Conservation (phyloP, 2,113 vertebrate species). For the Mesembrinibis cayennensis region DNA sequence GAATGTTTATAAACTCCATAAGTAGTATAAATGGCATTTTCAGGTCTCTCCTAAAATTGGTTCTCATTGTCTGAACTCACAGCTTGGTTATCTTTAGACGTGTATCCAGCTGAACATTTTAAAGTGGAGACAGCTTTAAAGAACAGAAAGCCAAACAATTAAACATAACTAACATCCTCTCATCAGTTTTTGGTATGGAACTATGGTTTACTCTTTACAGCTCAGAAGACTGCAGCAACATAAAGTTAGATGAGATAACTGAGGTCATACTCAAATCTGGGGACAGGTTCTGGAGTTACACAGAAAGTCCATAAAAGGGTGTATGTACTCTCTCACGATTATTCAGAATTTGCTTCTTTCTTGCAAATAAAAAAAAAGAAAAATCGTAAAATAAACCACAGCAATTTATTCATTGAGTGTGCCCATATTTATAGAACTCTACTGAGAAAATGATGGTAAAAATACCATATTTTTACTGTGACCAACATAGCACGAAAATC, state of each 20-base stretch:
- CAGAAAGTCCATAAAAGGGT: background rate
- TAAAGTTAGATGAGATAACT: background rate
- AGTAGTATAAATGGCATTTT: background rate
- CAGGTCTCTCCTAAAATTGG: background rate
- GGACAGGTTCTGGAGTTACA: background rate
- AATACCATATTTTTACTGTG: background rate
- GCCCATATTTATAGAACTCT: background rate
- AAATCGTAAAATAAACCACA: background rate
- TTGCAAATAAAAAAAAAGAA: background rate
- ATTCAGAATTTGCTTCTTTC: background rate
- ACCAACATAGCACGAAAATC: background rate
- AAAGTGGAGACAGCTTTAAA: background rate
- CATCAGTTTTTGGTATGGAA: background rate
- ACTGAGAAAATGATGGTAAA: background rate
- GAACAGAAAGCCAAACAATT: background rate
- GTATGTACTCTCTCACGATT: background rate
- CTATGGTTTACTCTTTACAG: background rate
- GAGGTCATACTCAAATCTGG: background rate
- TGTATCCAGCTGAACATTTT: background rate
- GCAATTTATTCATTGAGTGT: background rate
- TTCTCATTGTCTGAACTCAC: background rate
- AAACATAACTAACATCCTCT: background rate
- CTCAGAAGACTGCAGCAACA: background rate
- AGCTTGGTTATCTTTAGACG: background rate
- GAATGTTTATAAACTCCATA: background rate